Evolutionary conservation across 2,888 invertebrate species (phyloP), one percentile per base, ranked within the genome.

Genomic region (Agrochola lychnidis): DNA sequence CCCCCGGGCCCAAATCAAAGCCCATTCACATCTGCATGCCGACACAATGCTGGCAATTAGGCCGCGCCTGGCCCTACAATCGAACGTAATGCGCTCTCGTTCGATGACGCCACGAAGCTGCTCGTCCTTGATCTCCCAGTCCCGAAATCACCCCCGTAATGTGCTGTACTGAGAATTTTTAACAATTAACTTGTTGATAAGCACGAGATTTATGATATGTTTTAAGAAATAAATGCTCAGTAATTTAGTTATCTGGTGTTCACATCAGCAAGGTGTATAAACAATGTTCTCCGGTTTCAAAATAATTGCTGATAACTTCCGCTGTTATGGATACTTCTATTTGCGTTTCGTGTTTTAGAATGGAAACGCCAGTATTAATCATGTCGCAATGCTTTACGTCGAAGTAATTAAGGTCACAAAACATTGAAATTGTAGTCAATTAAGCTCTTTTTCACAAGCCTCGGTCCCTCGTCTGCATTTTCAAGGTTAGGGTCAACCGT

Each of bases 1-100:
- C 92, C 91, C 92, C 92, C 87, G 91, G 93, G 93, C 94, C 96
- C 96, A 97, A 97, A 97, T 97, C 97, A 97, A 97, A 96, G 96
- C 96, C 97, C 97, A 97, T 97, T 97, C 97, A 97, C 96, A 96
- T 97, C 96, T 96, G 97, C 97, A 97, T 97, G 97, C 96, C 95
- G 94, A 94, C 96, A 97, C 97, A 97, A 97, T 97, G 97, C 96
- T 93, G 96, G 96, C 97, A 97, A 97, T 97, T 97, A 97, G 97
- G 95, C 94, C 94, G 92, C 91, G 94, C 93, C 92, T 90, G 94
- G 94, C 90, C 95, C 96, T 95, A 96, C 96, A 96, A 96, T 96
- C 96, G 96, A 94, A 95, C 93, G 94, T 96, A 96, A 96, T 96
- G 95, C 93, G 92, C 94, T 94, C 92, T 92, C 93, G 95, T 94